A percentile compares a stretch with the other conserved stretches of the same genome.
These are phyloP conservation scores for Seira sanloemensis DNA, from an alignment of 2,888 invertebrate genomes.

Conservation along the genomic window DNA sequence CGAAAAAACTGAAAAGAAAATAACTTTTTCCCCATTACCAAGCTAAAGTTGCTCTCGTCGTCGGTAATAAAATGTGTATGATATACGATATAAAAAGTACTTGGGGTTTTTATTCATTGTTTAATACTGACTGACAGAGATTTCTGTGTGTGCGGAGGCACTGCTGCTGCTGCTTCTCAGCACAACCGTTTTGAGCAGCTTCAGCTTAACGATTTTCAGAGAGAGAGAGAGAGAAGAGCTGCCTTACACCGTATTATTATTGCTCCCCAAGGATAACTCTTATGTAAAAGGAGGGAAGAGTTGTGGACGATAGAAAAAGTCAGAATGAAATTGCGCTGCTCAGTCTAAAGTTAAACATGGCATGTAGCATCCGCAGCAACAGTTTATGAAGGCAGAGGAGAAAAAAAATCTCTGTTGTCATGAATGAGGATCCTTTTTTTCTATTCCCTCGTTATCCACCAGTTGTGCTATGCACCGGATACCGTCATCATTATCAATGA, in stretches of 20 bases:
- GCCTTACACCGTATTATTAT: not conserved
- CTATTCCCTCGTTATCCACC: not conserved
- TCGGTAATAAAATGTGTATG: slow-evolving; percentile 6
- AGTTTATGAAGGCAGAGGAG: slow-evolving; percentile 11
- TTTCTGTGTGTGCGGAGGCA: too few relatives aligned
- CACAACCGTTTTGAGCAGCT: too few relatives aligned
- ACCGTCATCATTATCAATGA: slow-evolving; percentile 17
- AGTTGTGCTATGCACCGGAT: slow-evolving; percentile 6
- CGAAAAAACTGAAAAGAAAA: slow-evolving; percentile 4
- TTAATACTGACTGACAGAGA: too few relatives aligned
- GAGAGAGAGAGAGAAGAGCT: too few relatives aligned
- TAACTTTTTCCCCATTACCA: not conserved
- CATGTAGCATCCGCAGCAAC: not conserved
- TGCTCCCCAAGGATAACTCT: not conserved
- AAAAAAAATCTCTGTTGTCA: slow-evolving; percentile 16
- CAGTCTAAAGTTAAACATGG: not conserved
- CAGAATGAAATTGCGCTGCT: slow-evolving; percentile 9
- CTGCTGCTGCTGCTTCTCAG: too few relatives aligned
- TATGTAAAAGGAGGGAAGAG: not conserved
- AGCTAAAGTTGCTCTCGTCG: not conserved
- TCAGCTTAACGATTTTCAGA: too few relatives aligned
- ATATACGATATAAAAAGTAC: slow-evolving; percentile 2
- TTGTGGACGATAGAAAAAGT: not conserved
- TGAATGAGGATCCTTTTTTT: slow-evolving; percentile 17
- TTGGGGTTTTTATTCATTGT: slow-evolving; percentile 1